These are phyloP conservation scores for Camponotus floridanus DNA, from an alignment of 1,140 invertebrate genomes.

Conservation along the genomic window DNA sequence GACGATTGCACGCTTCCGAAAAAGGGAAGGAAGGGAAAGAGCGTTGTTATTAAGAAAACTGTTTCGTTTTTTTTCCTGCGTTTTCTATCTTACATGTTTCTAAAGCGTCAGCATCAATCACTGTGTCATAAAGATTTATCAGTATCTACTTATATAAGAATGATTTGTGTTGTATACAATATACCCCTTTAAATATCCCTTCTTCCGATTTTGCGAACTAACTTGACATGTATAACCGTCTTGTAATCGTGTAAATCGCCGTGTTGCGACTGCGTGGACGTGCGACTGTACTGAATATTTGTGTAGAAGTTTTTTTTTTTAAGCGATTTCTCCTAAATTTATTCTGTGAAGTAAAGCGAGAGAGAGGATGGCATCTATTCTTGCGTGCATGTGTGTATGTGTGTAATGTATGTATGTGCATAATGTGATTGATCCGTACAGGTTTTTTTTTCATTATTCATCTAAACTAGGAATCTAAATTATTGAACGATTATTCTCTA, in stretches of 20 bases:
- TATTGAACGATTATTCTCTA: constrained; percentile 63
- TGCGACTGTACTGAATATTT: constrained; percentile 63
- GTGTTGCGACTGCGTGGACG: constrained; percentile 65
- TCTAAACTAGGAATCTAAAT: constrained; percentile 54
- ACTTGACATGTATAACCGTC: constrained; percentile 71
- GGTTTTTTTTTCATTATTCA: constrained; percentile 58
- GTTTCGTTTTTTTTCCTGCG: constrained; percentile 22
- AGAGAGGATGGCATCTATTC: not conserved
- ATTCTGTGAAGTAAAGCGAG: constrained; percentile 43
- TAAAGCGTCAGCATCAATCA: constrained; percentile 71
- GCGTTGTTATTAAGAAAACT: constrained; percentile 41
- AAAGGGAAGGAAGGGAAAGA: not conserved
- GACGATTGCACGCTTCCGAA: constrained; percentile 25
- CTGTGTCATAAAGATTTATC: constrained; percentile 73
- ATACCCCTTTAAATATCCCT: constrained; percentile 54
- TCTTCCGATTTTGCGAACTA: constrained; percentile 67
- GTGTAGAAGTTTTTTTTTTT: constrained; percentile 34
- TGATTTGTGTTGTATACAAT: constrained; percentile 72
- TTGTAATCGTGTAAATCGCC: constrained; percentile 70
- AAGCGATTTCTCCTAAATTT: constrained; percentile 37
- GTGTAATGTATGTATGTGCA: not conserved
- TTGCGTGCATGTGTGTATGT: not conserved
- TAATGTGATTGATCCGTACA: constrained; percentile 64
- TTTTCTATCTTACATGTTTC: constrained; percentile 40
- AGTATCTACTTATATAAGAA: constrained; percentile 70